Evolutionary conservation across 2,113 vertebrate genomes (phyloP).

Genomic region (Scartelaos histophorus): DNA sequence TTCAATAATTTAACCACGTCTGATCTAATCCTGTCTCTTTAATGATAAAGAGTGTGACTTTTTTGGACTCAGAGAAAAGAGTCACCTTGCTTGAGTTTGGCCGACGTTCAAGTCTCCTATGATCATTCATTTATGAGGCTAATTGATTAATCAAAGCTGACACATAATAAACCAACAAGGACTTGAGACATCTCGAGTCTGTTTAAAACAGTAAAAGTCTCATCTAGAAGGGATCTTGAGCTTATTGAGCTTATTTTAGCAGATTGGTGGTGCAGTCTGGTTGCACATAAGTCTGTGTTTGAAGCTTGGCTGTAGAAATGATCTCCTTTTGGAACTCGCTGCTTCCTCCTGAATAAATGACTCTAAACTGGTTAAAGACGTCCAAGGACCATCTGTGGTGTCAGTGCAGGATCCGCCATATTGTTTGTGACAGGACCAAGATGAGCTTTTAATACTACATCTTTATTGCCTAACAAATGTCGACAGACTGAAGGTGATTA

Average conservation of each 20-base stretch:
- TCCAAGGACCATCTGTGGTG: constrained; percentile 66
- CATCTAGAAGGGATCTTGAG: constrained; percentile 47
- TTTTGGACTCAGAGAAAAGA: constrained; percentile 10
- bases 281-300: constrained; percentile 57
- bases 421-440: constrained; percentile 72
- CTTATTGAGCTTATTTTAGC: constrained; percentile 19
- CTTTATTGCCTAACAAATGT: constrained; percentile 78
- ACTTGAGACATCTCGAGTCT: constrained; percentile 23
- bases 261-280: constrained; percentile 46
- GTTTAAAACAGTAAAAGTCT: constrained; percentile 53
- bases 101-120: constrained; percentile 25
- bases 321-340: constrained; percentile 36
- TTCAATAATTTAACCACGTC: not conserved
- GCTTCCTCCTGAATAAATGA: constrained; percentile 29
- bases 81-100: constrained; percentile 22
- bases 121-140: constrained; percentile 45
- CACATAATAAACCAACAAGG: constrained; percentile 34
- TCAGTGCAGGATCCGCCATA: constrained; percentile 47
- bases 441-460: constrained; percentile 66
- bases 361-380: constrained; percentile 45
- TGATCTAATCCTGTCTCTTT: not conserved
- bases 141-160: constrained; percentile 51
- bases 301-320: constrained; percentile 42
- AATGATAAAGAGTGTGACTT: not conserved
- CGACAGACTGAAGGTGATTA: constrained; percentile 74